Evolutionary conservation across 2,113 vertebrate species (phyloP).

Genomic region (Tachycineta bicolor): DNA sequence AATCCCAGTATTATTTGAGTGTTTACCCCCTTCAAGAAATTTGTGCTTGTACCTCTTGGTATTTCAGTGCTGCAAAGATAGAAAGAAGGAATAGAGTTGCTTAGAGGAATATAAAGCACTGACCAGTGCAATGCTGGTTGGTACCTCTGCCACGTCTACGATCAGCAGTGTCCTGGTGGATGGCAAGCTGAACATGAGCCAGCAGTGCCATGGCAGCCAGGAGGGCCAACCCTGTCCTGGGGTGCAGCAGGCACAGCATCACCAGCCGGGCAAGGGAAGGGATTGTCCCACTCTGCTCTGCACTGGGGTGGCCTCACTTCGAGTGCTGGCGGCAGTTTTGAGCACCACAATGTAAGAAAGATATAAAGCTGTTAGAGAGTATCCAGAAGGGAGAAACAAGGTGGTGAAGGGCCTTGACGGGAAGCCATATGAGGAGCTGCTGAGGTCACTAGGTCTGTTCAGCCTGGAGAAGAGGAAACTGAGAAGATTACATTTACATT

Average conservation of each 20-base stretch:
- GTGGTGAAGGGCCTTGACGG: background rate
- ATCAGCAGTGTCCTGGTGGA: background rate
- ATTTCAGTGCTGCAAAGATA: background rate
- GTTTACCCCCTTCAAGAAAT: background rate
- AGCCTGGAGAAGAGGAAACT: background rate
- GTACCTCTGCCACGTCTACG: accelerated
- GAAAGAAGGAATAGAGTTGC: background rate
- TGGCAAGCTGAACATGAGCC: accelerated
- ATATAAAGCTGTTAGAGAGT: accelerated
- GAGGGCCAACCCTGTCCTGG: accelerated
- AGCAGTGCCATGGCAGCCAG: background rate
- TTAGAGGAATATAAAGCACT: background rate
- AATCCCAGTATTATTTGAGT: background rate
- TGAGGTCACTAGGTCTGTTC: background rate
- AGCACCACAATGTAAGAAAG: background rate
- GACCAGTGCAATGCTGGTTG: background rate
- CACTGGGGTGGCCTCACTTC: accelerated
- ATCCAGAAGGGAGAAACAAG: background rate
- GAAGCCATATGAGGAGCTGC: accelerated
- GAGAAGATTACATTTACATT: background rate
- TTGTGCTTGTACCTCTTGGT: background rate
- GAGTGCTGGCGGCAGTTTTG: accelerated
- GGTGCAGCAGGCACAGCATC: background rate
- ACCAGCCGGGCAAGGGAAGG: accelerated
- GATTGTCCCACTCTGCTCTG: background rate